Base-by-base conservation (phyloP, 2,888 invertebrate genomes). In the Aspidiotus destructor region DNA sequence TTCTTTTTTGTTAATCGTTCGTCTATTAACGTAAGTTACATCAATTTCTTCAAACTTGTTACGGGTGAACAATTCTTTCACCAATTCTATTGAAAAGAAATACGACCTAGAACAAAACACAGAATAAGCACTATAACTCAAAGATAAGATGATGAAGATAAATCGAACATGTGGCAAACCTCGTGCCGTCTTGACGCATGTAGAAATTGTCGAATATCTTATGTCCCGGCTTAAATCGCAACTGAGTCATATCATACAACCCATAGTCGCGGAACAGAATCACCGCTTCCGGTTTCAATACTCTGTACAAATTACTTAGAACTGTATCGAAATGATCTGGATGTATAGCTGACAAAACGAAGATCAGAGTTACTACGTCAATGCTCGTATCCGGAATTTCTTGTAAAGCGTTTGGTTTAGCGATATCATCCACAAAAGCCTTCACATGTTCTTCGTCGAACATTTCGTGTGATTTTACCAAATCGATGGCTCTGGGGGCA, bases 151-250 rank as follows among this genome's bases (percentile, higher is more conserved):
- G 54, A 10, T 5, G 2, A 17, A 42, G 41, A 28, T 28, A 42
- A 52, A 44, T 41, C 16, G 2, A 41, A 10, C 61, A 42, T 55
- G 64, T 48, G 10, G 15, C 7, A 68, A 76, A 86, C 84, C 94
- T 85, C 0, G 97, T 98, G 0, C 96, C 96, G 83, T 99, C 98
- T 77, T 97, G 97, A 16, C 98, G 80, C 82, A 93, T 89, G 76
- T 98, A 99, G 74, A 95, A 89, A 76, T 94, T 91, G 5, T 97
- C 94, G 0, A 85, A 78, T 62, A 98, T 89, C 78, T 97, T 96
- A 75, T 92, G 87, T 0, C 95, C 96, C 0, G 92, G 85, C 71
- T 91, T 89, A 76, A 99, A 99, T 48, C 98, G 81, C 62, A 98
- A 76, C 80, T 97, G 96, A 0, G 98, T 92, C 88, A 97, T 92